A percentile compares a stretch with the other conserved stretches of the same genome.
These are phyloP conservation scores for Agapetus fuscipes DNA, from an alignment of 2,888 invertebrate species.

Conservation along the genomic window DNA sequence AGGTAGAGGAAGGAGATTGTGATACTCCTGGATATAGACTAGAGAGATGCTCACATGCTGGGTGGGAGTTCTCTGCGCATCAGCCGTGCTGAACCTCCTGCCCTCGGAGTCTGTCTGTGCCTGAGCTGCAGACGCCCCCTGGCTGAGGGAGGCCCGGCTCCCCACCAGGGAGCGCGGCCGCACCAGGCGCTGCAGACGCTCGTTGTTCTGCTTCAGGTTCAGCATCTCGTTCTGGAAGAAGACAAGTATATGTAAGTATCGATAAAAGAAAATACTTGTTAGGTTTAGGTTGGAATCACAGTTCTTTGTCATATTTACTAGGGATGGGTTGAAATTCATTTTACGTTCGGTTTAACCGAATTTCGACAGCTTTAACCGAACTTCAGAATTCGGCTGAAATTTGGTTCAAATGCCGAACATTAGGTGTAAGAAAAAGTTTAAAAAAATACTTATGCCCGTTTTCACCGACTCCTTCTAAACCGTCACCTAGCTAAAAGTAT, in stretches of 20 bases:
- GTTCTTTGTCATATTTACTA: no score
- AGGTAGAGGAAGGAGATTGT: no score
- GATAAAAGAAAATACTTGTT: neutral
- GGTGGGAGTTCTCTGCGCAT: conserved; percentile 33
- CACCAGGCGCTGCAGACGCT: conserved; percentile 82
- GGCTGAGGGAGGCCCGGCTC: conserved; percentile 50
- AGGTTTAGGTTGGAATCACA: no score
- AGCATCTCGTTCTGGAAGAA: conserved; percentile 83
- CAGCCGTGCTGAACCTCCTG: conserved; percentile 51
- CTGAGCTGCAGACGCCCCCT: conserved; percentile 34
- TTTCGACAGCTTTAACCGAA: no score
- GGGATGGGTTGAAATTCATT: no score
- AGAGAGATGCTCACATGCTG: conserved; percentile 26
- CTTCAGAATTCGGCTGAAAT: no score
- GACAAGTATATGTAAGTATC: conserved; percentile 12
- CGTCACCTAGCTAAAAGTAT: no score
- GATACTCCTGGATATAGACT: no score
- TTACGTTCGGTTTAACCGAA: no score
- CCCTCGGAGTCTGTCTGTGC: conserved; percentile 30
- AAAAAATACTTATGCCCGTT: no score
- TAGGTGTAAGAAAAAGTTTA: neutral
- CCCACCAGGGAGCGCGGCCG: conserved; percentile 54
- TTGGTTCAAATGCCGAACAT: no score
- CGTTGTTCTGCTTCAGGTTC: conserved; percentile 93
- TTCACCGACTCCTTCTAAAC: no score